These are phyloP conservation scores for Gisinianus flammeolus DNA, from an alignment of 2,888 invertebrate genomes.

Conservation along the genomic window DNA sequence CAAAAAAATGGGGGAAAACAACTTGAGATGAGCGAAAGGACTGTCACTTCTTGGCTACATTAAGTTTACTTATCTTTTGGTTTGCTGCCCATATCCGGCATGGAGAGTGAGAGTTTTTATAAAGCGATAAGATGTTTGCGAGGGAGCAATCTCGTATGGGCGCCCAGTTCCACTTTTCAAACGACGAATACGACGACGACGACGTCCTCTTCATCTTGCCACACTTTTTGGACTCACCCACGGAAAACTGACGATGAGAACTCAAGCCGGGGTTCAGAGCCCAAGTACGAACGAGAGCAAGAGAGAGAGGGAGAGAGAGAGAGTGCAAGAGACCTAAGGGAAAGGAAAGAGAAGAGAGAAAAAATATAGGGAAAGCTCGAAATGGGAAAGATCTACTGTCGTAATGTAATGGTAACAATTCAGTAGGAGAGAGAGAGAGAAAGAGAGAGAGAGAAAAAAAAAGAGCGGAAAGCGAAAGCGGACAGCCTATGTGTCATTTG, in stretches of 20 bases:
- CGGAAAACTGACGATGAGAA: neutral
- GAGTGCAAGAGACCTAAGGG: too few species aligned
- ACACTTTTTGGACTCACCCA: neutral
- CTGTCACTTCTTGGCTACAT: too few species aligned
- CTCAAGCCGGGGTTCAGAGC: neutral
- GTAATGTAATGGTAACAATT: neutral
- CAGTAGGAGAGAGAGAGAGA: neutral
- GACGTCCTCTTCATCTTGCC: neutral
- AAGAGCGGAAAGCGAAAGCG: slow-evolving; percentile 9
- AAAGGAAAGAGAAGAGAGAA: too few species aligned
- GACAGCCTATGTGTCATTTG: slow-evolving; percentile 41
- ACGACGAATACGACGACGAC: too few species aligned
- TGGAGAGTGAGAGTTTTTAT: slow-evolving; percentile 16
- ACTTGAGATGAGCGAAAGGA: too few species aligned
- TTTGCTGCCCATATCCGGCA: slow-evolving; percentile 39
- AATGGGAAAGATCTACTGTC: slow-evolving; percentile 20
- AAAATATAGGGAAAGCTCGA: slow-evolving; percentile 10
- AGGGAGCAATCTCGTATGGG: neutral
- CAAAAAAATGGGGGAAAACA: too few species aligned
- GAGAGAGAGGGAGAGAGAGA: neutral
- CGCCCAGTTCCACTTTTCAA: neutral
- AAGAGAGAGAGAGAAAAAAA: neutral
- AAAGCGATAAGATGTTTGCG: slow-evolving; percentile 32
- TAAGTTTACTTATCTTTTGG: slow-evolving; percentile 21
- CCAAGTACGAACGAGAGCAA: neutral